These are phyloP conservation scores for Telenomus remus DNA, from an alignment of 1,140 invertebrate species.

Conservation along the genomic window DNA sequence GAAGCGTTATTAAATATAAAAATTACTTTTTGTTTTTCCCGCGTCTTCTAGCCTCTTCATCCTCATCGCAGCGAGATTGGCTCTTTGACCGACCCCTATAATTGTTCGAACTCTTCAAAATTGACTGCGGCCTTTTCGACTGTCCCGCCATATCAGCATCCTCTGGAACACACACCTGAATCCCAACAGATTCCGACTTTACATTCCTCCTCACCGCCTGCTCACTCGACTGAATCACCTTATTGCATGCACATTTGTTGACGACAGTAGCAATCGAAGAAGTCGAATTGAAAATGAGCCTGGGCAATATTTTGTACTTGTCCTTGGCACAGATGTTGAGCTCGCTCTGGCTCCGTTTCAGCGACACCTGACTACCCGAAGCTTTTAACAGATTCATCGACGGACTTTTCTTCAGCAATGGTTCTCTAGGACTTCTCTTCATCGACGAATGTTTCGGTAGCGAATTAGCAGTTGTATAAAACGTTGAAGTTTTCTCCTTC, in stretches of 20 bases:
- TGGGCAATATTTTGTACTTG: constrained; percentile 48
- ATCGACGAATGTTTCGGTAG: constrained; percentile 2
- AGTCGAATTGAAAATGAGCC: constrained; percentile 69
- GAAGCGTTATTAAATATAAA: no score
- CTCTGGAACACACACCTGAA: constrained; percentile 68
- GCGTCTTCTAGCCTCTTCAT: background rate
- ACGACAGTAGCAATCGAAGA: constrained; percentile 73
- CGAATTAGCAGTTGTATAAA: constrained; percentile 50
- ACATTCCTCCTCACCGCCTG: constrained; percentile 30
- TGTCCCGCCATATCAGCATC: constrained; percentile 67
- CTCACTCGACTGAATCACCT: constrained; percentile 70
- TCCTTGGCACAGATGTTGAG: constrained; percentile 65
- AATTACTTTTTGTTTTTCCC: constrained; percentile 17
- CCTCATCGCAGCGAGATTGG: constrained; percentile 1
- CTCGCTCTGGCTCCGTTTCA: constrained; percentile 72
- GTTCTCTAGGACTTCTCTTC: constrained; percentile 13
- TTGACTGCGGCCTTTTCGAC: constrained; percentile 62
- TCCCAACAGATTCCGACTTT: constrained; percentile 64
- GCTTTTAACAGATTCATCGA: constrained; percentile 68
- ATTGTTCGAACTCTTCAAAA: constrained; percentile 64
- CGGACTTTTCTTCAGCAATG: constrained; percentile 65
- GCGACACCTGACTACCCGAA: constrained; percentile 27
- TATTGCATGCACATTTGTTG: constrained; percentile 70
- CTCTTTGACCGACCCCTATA: constrained; percentile 59
- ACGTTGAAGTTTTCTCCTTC: constrained; percentile 40